Percentiles rank a stretch among this genome's conserved stretches.
Evolutionary conservation across 2,113 vertebrate genomes (phyloP).

Genomic region (Carlito syrichta): DNA sequence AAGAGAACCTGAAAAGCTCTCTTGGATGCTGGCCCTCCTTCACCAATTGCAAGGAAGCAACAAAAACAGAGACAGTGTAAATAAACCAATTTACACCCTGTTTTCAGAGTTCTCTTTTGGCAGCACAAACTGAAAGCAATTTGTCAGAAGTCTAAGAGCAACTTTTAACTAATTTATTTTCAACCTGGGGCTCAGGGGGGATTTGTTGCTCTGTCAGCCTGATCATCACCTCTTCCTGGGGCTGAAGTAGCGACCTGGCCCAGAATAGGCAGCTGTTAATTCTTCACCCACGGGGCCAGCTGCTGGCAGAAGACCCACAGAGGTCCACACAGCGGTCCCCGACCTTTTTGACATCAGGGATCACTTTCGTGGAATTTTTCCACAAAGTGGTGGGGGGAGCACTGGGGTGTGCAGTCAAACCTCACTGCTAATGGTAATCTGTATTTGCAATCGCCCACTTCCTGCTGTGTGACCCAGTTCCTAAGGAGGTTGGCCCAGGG

Average conservation of each 20-base stretch:
- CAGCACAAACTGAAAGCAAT: conserved; percentile 60
- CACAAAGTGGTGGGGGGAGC: too few relatives aligned
- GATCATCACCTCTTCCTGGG: conserved; percentile 25
- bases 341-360: too few relatives aligned
- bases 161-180: conserved; percentile 56
- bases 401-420: too few relatives aligned
- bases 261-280: conserved; percentile 16
- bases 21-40: background rate
- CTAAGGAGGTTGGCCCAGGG: too few relatives aligned
- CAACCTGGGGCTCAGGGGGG: conserved; percentile 34
- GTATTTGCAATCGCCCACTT: too few relatives aligned
- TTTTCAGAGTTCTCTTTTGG: conserved; percentile 57
- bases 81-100: conserved; percentile 67
- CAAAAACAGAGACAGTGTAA: conserved; percentile 34
- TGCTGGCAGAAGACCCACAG: background rate
- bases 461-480: too few relatives aligned
- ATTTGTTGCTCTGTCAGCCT: background rate
- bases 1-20: conserved; percentile 25
- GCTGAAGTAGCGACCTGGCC: background rate
- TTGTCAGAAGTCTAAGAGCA: conserved; percentile 65
- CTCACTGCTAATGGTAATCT: too few relatives aligned
- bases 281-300: background rate
- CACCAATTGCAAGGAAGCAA: background rate
- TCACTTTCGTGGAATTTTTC: too few relatives aligned
- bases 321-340: background rate